These are phyloP conservation scores for Channallabes apus DNA, from an alignment of 2,797 vertebrate genomes.

Conservation along the genomic window DNA sequence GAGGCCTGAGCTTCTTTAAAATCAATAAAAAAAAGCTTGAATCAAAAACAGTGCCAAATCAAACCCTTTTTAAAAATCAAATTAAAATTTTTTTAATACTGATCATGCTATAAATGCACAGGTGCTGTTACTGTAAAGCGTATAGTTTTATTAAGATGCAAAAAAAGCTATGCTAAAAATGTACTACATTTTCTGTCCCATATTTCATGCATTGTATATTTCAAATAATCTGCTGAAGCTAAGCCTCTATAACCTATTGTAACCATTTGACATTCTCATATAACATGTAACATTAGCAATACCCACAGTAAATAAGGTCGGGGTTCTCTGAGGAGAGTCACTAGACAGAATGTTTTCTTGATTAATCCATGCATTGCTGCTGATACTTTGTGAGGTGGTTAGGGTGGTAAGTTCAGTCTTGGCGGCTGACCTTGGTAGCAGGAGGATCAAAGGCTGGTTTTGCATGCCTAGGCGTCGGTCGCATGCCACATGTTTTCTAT, in stretches of 20 bases:
- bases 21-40: slow-evolving; percentile 1
- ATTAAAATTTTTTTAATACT: background rate
- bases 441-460: slow-evolving; percentile 60
- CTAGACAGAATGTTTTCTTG: slow-evolving; percentile 23
- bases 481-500: slow-evolving; percentile 66
- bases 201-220: slow-evolving; percentile 4
- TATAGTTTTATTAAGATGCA: background rate
- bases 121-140: background rate
- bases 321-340: slow-evolving; percentile 19
- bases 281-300: slow-evolving; percentile 20
- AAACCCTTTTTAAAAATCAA: background rate
- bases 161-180: background rate
- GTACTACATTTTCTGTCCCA: background rate
- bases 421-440: slow-evolving; percentile 59
- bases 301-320: slow-evolving; percentile 28
- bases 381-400: slow-evolving; percentile 34
- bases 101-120: background rate
- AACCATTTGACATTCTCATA: slow-evolving; percentile 36
- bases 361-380: slow-evolving; percentile 34
- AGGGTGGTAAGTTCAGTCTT: slow-evolving; percentile 31
- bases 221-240: background rate
- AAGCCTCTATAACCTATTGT: background rate
- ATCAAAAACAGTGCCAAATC: background rate
- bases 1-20: background rate
- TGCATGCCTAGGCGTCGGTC: slow-evolving; percentile 49